Evolutionary conservation across 2,888 invertebrate species (phyloP).

Genomic region (Athrips mouffetella): DNA sequence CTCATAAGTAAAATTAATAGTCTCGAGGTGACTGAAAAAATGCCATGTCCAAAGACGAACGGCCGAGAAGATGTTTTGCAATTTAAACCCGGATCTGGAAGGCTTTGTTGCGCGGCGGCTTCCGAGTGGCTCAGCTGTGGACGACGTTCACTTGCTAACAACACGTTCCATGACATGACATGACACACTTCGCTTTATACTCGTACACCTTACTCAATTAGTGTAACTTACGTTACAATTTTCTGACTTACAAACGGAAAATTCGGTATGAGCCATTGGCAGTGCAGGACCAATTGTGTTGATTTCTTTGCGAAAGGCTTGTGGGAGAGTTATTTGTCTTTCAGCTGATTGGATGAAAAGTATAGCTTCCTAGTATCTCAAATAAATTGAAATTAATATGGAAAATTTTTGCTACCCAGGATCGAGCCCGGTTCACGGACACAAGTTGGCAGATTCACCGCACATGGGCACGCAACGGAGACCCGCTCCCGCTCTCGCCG

Average conservation of each 20-base stretch:
- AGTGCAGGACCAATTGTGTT: too few relatives aligned
- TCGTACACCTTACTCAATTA: constrained; percentile 40
- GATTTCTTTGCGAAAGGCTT: too few relatives aligned
- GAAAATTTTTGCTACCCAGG: constrained; percentile 61
- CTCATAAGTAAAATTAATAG: constrained; percentile 20
- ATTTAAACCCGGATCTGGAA: constrained; percentile 53
- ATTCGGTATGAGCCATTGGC: background rate
- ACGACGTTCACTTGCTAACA: constrained; percentile 32
- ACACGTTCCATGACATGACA: constrained; percentile 29
- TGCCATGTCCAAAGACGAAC: constrained; percentile 30
- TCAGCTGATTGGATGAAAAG: too few relatives aligned
- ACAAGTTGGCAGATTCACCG: constrained; percentile 86
- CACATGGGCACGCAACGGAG: constrained; percentile 79
- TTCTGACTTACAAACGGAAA: background rate
- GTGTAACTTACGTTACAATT: constrained; percentile 23
- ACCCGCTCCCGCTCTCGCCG: constrained; percentile 61
- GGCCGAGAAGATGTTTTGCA: constrained; percentile 33
- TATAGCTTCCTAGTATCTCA: background rate
- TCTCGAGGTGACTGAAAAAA: constrained; percentile 27
- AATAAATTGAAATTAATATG: background rate
- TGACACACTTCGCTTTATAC: constrained; percentile 33
- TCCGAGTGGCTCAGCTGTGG: constrained; percentile 27
- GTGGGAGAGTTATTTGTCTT: too few relatives aligned
- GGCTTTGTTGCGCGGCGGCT: constrained; percentile 40
- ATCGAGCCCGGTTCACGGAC: constrained; percentile 83